phyloP scores from a whole-genome alignment of 2,113 vertebrate species.

The Alectura lathami region DNA sequence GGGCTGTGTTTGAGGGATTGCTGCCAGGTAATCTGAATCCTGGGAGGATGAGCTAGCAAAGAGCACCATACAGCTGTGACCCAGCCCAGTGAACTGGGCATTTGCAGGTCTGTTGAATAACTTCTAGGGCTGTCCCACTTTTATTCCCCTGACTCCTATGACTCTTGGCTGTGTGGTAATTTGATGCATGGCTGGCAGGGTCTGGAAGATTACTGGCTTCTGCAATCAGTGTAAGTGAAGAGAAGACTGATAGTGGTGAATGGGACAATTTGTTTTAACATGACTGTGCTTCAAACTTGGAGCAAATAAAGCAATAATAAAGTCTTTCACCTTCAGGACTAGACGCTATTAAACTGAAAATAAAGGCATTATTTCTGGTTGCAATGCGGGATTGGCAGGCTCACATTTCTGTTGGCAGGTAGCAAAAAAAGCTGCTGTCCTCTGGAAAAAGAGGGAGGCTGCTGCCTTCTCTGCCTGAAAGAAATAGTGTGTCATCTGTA shows the following conservation, averaged over 20 bases:
- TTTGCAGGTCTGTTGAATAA: not conserved
- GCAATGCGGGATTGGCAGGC: not conserved
- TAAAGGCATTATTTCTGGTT: not conserved
- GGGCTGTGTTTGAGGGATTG: not conserved
- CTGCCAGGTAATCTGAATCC: not conserved
- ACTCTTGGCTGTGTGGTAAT: not conserved
- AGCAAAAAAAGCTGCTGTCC: not conserved
- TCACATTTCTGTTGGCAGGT: not conserved
- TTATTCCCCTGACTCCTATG: not conserved
- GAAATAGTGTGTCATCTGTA: not conserved
- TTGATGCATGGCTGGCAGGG: not conserved
- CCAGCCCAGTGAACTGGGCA: not conserved
- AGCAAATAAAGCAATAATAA: not conserved
- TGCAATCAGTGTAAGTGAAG: not conserved
- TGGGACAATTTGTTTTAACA: not conserved
- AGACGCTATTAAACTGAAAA: not conserved
- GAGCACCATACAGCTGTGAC: rapidly evolving
- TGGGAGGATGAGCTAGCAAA: not conserved
- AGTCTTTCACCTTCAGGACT: constrained; percentile 2
- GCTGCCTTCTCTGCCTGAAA: not conserved
- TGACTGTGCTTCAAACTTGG: not conserved
- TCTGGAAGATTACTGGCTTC: not conserved
- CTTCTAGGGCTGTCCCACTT: not conserved
- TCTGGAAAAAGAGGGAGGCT: not conserved
- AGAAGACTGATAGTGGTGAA: not conserved